Base-by-base conservation (phyloP, 2,888 invertebrate species). In the Noctua janthe region DNA sequence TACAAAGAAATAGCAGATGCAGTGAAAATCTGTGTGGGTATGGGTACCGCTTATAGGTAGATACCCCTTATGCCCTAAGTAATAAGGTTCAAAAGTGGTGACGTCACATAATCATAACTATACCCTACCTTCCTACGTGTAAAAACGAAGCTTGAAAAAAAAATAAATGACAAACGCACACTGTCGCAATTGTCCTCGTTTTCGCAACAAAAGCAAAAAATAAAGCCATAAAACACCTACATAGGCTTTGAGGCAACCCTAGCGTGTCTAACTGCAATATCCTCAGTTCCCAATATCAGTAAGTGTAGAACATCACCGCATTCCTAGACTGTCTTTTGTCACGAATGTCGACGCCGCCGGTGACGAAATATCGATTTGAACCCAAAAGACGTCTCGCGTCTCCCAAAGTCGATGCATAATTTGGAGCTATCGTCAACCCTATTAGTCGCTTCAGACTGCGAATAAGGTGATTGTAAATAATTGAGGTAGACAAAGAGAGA, bases 361-460 rank as follows among this genome's bases (percentile, higher is more conserved):
- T 78, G 88, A 76, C 66, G 74, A 71, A 76, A 81, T 81, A 88
- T 87, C 86, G 87, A 87, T 87, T 81, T 76, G 59, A 23, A 54
- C 66, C 71, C 47, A 51, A 66, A 69, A 69, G n/a, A 70, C 47
- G 80, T 81, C 78, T 76, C 71, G 66, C 20, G n/a, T 76, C 74
- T 71, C 73, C 72, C 51, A 29, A 80, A 78, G 54, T 81, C 74
- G 54, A 83, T 78, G 87, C 88, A 87, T 86, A 87, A 87, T 87
- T 88, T 88, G 66, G 17, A 74, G 69, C 71, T 86, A 71, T 49
- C 67, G 51, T 29, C 67, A 74, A 76, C 43, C 49, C 80, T 72
- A 81, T 86, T 83, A 80, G 62, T 71, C 49, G 74, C 47, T 67
- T 51, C 15, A 72, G 70, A 59, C 47, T 70, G 39, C 39, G 64